Evolutionary conservation across 2,888 invertebrate genomes (phyloP).

Genomic region (Archips xylosteana): DNA sequence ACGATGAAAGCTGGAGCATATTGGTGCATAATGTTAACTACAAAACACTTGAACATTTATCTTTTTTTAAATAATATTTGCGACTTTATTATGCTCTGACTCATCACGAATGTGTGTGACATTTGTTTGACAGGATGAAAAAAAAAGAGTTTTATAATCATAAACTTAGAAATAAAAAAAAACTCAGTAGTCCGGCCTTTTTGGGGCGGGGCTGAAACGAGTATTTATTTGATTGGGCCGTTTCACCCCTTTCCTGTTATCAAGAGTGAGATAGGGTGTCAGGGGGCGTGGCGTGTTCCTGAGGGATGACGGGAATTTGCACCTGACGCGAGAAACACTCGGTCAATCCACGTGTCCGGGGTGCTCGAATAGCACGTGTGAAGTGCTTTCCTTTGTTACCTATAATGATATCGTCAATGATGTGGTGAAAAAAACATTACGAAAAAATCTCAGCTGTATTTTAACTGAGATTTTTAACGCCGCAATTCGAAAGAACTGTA

Average conservation of each 20-base stretch:
- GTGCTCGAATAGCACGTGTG: slow-evolving; percentile 61
- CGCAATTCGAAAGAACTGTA: too few species aligned
- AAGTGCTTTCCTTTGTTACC: background rate
- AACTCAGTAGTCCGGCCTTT: slow-evolving; percentile 22
- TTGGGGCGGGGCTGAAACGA: slow-evolving; percentile 54
- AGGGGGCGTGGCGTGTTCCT: slow-evolving; percentile 60
- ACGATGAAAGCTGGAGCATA: slow-evolving; percentile 58
- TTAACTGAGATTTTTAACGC: too few species aligned
- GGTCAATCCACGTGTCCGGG: slow-evolving; percentile 68
- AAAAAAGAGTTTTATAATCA: background rate
- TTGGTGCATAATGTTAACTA: slow-evolving; percentile 58
- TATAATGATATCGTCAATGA: background rate
- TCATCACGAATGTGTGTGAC: slow-evolving; percentile 10
- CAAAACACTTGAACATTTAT: slow-evolving; percentile 27
- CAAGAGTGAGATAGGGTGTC: slow-evolving; percentile 57
- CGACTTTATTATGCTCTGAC: background rate
- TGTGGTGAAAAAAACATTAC: background rate
- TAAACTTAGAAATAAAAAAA: slow-evolving; percentile 18
- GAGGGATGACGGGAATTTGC: slow-evolving; percentile 55
- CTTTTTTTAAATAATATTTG: background rate
- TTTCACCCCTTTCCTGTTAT: slow-evolving; percentile 56
- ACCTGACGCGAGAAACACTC: slow-evolving; percentile 61
- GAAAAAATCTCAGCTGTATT: background rate
- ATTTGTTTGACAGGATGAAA: slow-evolving; percentile 12
- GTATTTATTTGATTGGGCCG: slow-evolving; percentile 60